Percentiles rank a stretch among this genome's conserved stretches.
phyloP scores from a whole-genome alignment of 2,113 vertebrate genomes.

The Gulo gulo region DNA sequence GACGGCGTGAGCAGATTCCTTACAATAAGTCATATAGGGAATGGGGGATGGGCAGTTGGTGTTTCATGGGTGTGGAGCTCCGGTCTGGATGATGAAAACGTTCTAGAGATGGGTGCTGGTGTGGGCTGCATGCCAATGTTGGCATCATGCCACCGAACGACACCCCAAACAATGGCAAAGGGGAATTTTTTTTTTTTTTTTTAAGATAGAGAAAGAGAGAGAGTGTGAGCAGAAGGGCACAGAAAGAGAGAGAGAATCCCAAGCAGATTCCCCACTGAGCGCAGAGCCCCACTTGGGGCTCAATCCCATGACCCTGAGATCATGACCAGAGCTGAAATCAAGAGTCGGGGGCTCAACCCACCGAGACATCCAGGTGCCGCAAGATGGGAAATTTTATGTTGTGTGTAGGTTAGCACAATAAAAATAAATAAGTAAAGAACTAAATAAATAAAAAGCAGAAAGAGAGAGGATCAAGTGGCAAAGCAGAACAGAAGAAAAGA shows the following conservation, averaged over 20 bases:
- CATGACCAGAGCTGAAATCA: neutral
- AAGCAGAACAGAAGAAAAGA: neutral
- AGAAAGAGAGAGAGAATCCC: neutral
- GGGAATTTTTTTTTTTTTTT: neutral
- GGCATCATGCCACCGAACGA: accelerated
- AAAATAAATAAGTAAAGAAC: neutral
- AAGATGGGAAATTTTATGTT: neutral
- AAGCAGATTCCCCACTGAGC: neutral
- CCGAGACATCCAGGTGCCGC: neutral
- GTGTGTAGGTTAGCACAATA: neutral
- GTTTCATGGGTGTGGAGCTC: neutral
- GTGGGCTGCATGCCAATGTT: accelerated
- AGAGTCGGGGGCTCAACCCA: neutral
- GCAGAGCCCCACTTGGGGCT: neutral
- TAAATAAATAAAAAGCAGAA: neutral
- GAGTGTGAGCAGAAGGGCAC: neutral
- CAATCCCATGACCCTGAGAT: neutral
- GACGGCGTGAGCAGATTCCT: neutral
- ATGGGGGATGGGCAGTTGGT: accelerated
- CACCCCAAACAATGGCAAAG: accelerated
- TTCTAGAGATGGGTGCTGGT: neutral
- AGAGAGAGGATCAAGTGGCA: too few relatives aligned
- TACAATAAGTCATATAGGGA: accelerated
- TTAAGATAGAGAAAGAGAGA: neutral
- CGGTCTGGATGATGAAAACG: neutral